Base-by-base conservation (phyloP, 2,797 vertebrate genomes). In the Trematomus bernacchii region DNA sequence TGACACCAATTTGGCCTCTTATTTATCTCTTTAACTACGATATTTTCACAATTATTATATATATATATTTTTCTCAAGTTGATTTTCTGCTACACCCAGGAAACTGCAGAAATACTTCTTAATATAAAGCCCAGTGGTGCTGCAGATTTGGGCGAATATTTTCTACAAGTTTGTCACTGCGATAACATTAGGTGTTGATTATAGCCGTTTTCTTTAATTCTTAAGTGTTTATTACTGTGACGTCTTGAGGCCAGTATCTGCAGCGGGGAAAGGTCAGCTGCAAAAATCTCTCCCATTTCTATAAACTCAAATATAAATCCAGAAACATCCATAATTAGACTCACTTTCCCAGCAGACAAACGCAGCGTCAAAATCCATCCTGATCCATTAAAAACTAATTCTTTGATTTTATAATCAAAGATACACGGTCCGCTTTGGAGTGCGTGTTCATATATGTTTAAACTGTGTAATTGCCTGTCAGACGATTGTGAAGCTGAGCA, bases 391-490 rank as follows among this genome's bases (percentile, higher is more conserved):
- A 76, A 66, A 62, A 13, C 59, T 27, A 27, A 27, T 27, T 3
- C 3, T 33, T 33, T 33, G 0, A 33, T 8, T 54, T 21, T 4
- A 11, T 80, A 68, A 64, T 80, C 21, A 43, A 14, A 65, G 71
- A 60, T 43, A 73, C 42, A 19, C 4, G 33, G 44, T 14, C 55
- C 37, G 44, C 60, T 69, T 60, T 43, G 33, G 69, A 77, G 73
- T 46, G 61, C 30, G 57, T 48, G 48, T 77, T 54, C 76, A 79
- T 69, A 40, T 80, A 68, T 88, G 76, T 92, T 91, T 77, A 72
- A 91, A 87, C 75, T 52, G 14, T 70, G 37, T 85, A 85, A 91
- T 86, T 87, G 78, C 57, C 83, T 87, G 87, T 84, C 84, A 84
- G 71, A 8, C 14, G 51, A 74, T 78, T 62, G 3, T 53, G 48